Conservation (phyloP, 2,797 vertebrate genomes). For the Rhinogobio ventralis region DNA sequence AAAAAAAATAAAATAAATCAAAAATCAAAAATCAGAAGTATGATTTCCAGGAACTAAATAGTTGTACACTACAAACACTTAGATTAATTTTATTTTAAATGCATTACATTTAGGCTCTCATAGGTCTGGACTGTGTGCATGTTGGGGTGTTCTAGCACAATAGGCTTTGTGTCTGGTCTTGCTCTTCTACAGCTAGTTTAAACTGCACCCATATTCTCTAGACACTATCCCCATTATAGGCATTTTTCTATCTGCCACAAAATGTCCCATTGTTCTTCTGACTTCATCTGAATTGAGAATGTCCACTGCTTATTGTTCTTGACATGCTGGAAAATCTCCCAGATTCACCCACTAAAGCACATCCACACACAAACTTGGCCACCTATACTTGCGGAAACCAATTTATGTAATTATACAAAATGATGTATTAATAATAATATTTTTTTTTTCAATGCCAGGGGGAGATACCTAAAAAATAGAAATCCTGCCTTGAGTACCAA, state of each 20-base stretch:
- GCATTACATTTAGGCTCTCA: neutral
- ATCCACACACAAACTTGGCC: neutral
- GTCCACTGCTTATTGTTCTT: slow-evolving; percentile 30
- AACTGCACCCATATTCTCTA: neutral
- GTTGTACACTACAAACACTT: neutral
- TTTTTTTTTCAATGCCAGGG: neutral
- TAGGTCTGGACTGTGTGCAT: neutral
- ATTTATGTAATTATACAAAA: neutral
- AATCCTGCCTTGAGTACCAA: too few species aligned
- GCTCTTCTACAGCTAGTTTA: neutral
- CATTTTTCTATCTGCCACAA: neutral
- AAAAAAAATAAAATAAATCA: neutral
- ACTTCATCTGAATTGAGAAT: slow-evolving; percentile 29
- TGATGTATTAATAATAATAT: neutral
- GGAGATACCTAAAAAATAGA: too few species aligned
- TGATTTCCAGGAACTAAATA: neutral
- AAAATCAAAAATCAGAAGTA: too few species aligned
- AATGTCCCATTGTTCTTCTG: slow-evolving; percentile 25
- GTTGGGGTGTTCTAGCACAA: neutral
- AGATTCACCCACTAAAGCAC: slow-evolving; percentile 7
- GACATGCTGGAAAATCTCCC: slow-evolving; percentile 28
- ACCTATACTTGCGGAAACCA: neutral
- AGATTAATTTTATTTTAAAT: neutral
- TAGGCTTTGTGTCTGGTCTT: neutral
- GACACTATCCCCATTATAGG: neutral